Base-by-base conservation (phyloP, 2,797 vertebrate genomes). In the Holocentrus rufus region DNA sequence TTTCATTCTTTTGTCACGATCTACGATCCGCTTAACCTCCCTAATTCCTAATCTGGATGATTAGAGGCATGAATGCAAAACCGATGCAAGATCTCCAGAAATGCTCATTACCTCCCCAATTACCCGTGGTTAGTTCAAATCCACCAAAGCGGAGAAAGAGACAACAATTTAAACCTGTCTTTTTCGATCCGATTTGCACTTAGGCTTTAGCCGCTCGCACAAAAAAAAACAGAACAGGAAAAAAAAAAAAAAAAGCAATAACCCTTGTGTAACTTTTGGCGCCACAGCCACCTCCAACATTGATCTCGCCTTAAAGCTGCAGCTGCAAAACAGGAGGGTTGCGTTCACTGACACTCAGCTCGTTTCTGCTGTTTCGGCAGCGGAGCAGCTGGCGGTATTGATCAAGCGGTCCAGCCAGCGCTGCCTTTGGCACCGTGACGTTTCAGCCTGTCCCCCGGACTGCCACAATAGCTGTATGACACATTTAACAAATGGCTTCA, bases 401-500 rank as follows among this genome's bases (percentile, higher is more conserved):
- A 85, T 77, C 75, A 52, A 66, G 53, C 61, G 5, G 64, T 67
- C 73, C 69, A 8, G 20, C 73, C 69, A 8, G 20, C 20, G 25
- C 65, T 54, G 18, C 71, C 80, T 65, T 63, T 74, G 77, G 69
- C 69, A 62, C 46, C 23, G 11, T 17, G 68, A 34, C 54, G 57
- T 18, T 69, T 59, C 0, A 44, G 72, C 55, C 62, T 60, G 54
- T 76, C 65, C 54, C 54, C 72, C 62, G 18, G 46, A 74, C 74
- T 36, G 66, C 70, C 22, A 65, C 74, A 65, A 67, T 78, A 31
- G 55, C 76, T 58, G 50, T 71, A 11, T 83, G 80, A 83, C 85
- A 89, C 73, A 66, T 89, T 84, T 81, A 81, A 85, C 75, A 82
- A 84, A 82, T 76, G 80, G 39, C 34, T 80, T 69, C 36, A 73